Conservation (phyloP, 92 coral and sea anemone genomes). For the Porites evermanni region DNA sequence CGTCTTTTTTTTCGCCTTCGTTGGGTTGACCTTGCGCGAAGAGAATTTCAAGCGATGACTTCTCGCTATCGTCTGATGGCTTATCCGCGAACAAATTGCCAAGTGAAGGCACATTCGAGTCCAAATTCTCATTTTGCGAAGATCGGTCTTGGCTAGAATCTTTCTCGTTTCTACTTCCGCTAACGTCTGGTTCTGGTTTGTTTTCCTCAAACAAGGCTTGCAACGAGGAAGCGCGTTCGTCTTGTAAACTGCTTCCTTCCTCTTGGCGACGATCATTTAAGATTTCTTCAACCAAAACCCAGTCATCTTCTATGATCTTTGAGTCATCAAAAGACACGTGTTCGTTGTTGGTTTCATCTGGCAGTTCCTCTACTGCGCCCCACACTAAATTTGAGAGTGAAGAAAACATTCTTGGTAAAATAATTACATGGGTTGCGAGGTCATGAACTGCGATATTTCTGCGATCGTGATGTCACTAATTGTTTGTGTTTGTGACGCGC, state of each 20-base stretch:
- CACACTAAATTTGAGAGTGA: constrained; percentile 79
- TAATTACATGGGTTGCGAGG: constrained; percentile 1
- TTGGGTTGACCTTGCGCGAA: constrained; percentile 33
- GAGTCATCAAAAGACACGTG: constrained; percentile 67
- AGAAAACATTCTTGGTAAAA: constrained; percentile 53
- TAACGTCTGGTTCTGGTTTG: constrained; percentile 14
- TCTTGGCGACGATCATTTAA: neutral
- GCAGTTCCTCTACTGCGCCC: constrained; percentile 53
- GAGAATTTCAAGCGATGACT: constrained; percentile 51
- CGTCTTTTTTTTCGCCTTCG: constrained; percentile 13
- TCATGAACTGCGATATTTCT: neutral
- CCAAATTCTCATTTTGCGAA: constrained; percentile 11
- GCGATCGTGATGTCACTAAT: constrained; percentile 15
- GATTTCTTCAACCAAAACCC: constrained; percentile 92
- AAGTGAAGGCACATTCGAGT: constrained; percentile 16
- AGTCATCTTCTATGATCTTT: constrained; percentile 75
- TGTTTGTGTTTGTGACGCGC: constrained; percentile 18
- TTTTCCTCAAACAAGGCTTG: constrained; percentile 33
- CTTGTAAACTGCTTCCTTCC: neutral
- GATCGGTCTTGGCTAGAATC: neutral
- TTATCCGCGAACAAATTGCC: constrained; percentile 22
- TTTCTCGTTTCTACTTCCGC: neutral
- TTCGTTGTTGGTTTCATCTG: constrained; percentile 4
- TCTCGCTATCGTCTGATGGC: constrained; percentile 24
- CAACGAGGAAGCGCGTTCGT: constrained; percentile 8